Evolutionary conservation across 2,113 vertebrate genomes (phyloP).

Genomic region (Numida meleagris): DNA sequence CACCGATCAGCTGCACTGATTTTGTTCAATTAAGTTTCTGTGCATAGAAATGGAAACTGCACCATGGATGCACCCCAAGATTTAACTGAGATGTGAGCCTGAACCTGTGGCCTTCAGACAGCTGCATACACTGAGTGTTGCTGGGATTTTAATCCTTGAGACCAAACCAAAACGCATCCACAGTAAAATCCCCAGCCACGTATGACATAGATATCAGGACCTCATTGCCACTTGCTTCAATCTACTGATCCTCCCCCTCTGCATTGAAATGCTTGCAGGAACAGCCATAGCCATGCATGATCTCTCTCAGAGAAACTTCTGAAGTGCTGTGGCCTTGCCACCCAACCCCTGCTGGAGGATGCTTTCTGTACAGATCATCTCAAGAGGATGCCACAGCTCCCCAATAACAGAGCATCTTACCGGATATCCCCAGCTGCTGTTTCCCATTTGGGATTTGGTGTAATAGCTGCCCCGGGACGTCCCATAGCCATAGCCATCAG

Average conservation of each 20-base stretch:
- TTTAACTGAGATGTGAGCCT: background rate
- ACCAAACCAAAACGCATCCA: background rate
- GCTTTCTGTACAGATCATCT: background rate
- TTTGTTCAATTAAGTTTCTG: background rate
- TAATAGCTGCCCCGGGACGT: constrained; percentile 78
- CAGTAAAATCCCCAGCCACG: background rate
- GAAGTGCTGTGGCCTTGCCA: background rate
- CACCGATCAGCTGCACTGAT: background rate
- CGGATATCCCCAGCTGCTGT: constrained; percentile 78
- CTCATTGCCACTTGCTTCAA: fast-evolving
- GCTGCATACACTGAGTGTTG: background rate
- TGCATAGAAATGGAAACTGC: background rate
- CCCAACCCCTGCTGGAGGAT: background rate
- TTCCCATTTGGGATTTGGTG: constrained; percentile 77
- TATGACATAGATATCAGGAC: background rate
- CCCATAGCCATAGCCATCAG: constrained; percentile 78
- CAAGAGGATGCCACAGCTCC: background rate
- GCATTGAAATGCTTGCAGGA: background rate
- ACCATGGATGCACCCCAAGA: background rate
- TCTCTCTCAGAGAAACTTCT: fast-evolving
- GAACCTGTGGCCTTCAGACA: background rate
- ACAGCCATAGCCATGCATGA: background rate
- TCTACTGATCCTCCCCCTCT: background rate
- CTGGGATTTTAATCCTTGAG: background rate
- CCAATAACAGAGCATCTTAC: constrained; percentile 65